These are phyloP conservation scores for Meriones psammophilus DNA, from an alignment of 2,797 vertebrate genomes.

Conservation along the genomic window DNA sequence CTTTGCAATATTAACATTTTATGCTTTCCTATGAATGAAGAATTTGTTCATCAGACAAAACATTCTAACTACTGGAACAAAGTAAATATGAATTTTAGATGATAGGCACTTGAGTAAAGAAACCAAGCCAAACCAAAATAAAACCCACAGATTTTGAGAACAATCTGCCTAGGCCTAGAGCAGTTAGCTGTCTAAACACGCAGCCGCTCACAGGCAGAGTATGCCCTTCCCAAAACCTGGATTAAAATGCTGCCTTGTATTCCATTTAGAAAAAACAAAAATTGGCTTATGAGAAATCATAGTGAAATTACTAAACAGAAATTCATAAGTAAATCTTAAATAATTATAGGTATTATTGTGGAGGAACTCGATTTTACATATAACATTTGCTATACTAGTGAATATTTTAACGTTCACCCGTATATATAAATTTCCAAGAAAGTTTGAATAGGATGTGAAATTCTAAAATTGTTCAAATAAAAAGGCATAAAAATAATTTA, in stretches of 20 bases:
- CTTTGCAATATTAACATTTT: conserved; percentile 8
- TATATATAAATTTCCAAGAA: neutral
- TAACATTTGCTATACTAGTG: neutral
- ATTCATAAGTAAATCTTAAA: conserved; percentile 15
- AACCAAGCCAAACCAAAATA: neutral
- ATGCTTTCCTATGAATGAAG: neutral
- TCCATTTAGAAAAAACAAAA: neutral
- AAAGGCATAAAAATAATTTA: conserved; percentile 28
- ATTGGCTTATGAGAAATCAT: neutral
- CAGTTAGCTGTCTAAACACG: neutral
- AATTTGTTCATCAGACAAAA: neutral
- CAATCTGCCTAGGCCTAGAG: neutral
- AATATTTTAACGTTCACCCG: neutral
- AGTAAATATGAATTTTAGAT: neutral
- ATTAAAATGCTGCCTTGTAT: neutral
- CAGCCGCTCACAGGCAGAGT: accelerated
- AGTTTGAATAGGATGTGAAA: neutral
- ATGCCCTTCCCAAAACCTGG: neutral
- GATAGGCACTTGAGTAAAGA: neutral
- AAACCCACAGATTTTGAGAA: neutral
- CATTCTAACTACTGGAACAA: neutral
- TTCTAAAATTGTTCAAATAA: conserved; percentile 36
- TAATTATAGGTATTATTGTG: neutral
- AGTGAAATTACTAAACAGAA: conserved; percentile 15
- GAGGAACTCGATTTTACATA: neutral